Evolutionary conservation across 2,113 vertebrate genomes (phyloP).

Genomic region (Oxyruncus cristatus): DNA sequence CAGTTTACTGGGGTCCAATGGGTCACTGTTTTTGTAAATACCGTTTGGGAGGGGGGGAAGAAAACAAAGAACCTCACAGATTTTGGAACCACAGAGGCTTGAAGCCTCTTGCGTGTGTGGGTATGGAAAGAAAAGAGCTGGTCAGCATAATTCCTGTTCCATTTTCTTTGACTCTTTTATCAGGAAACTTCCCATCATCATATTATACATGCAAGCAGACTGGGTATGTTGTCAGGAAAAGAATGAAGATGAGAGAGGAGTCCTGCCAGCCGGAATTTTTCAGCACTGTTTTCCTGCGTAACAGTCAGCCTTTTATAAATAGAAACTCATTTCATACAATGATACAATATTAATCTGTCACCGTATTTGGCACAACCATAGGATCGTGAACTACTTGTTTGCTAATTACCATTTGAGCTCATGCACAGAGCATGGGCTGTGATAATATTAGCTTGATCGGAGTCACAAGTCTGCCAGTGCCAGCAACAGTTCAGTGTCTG

Average conservation of each 20-base stretch:
- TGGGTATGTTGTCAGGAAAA: constrained; percentile 1
- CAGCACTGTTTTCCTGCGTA: not conserved
- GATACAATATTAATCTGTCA: constrained; percentile 18
- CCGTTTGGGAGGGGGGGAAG: not conserved
- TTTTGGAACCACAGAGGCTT: not conserved
- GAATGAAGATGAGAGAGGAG: not conserved
- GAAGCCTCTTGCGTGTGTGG: not conserved
- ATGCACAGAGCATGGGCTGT: not conserved
- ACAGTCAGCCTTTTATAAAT: constrained; percentile 33
- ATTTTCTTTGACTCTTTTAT: not conserved
- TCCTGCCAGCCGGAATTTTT: not conserved
- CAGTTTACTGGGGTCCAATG: not conserved
- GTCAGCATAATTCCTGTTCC: not conserved
- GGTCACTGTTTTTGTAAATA: not conserved
- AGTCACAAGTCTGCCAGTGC: not conserved
- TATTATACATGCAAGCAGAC: not conserved
- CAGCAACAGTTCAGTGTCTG: not conserved
- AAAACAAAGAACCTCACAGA: not conserved
- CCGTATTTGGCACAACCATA: not conserved
- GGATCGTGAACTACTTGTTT: not conserved
- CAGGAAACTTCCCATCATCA: not conserved
- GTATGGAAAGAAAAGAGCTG: not conserved
- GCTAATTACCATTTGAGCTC: constrained; percentile 25
- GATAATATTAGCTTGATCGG: constrained; percentile 40
- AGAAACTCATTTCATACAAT: constrained; percentile 6